Evolutionary conservation across 2,113 vertebrate genomes (phyloP).

Genomic region (Apteryx owenii): DNA sequence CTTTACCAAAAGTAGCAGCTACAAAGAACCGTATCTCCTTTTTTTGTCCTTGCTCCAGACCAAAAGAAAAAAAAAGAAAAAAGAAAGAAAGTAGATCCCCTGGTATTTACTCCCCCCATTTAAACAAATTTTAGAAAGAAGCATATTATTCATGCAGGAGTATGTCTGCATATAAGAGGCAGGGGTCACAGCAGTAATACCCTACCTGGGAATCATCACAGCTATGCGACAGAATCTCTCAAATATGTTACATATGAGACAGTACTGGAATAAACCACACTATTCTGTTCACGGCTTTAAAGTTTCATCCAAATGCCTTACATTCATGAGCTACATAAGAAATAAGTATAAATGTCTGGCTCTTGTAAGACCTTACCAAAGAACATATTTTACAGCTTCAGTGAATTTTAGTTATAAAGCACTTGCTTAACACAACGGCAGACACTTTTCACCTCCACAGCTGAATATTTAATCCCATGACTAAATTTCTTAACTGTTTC

Average conservation of each 20-base stretch:
- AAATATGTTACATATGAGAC: neutral
- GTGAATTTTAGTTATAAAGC: slow-evolving; percentile 18
- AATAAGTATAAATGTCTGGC: neutral
- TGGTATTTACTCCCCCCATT: neutral
- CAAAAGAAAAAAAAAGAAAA: too few species aligned
- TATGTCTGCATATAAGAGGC: neutral
- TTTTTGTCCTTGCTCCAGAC: neutral
- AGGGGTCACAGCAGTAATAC: neutral
- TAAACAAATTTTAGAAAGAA: slow-evolving; percentile 21
- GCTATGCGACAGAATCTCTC: neutral
- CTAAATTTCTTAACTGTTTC: neutral
- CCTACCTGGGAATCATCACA: neutral
- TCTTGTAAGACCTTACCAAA: neutral
- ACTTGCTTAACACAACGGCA: neutral
- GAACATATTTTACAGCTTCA: neutral
- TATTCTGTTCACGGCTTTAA: neutral
- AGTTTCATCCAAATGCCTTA: neutral
- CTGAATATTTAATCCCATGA: neutral
- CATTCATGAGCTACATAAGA: neutral
- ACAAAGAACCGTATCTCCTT: neutral
- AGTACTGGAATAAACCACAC: neutral
- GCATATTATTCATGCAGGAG: neutral
- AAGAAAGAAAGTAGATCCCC: neutral
- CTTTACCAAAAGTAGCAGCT: neutral
- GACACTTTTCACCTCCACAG: neutral